Evolutionary conservation across 2,797 vertebrate species (phyloP).

Genomic region (Lutjanus argentimaculatus): DNA sequence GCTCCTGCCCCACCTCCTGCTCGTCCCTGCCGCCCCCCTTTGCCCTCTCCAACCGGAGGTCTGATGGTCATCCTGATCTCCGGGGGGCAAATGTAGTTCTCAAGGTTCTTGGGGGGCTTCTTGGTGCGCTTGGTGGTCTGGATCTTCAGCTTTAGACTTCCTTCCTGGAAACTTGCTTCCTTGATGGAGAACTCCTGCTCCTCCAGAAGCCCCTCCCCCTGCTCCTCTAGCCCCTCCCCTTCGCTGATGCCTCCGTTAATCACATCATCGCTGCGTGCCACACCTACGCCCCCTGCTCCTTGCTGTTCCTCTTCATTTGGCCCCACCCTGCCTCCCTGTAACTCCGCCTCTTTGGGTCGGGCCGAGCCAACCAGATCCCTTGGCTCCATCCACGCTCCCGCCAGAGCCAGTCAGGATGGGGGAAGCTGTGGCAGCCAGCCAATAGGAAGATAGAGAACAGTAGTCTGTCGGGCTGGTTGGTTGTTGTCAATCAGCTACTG

Average conservation of each 20-base stretch:
- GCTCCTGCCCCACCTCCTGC: conserved; percentile 67
- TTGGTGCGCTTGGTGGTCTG: conserved; percentile 98
- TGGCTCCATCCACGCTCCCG: conserved; percentile 92
- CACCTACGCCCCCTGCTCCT: conserved; percentile 60
- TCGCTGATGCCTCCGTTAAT: conserved; percentile 77
- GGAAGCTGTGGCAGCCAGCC: conserved; percentile 80
- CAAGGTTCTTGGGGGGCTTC: conserved; percentile 98
- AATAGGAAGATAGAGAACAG: conserved; percentile 69
- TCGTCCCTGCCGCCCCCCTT: conserved; percentile 88
- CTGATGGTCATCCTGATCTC: conserved; percentile 99
- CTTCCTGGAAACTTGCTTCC: conserved; percentile 98
- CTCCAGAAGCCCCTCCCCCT: conserved; percentile 89
- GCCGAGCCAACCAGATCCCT: conserved; percentile 91
- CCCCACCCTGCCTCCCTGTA: conserved; percentile 89
- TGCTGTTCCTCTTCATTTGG: conserved; percentile 82
- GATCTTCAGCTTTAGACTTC: conserved; percentile 98
- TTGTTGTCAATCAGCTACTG: conserved; percentile 78
- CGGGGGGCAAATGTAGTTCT: conserved; percentile 99
- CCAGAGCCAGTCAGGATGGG: conserved; percentile 82
- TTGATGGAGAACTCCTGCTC: conserved; percentile 99
- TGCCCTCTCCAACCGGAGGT: conserved; percentile 92
- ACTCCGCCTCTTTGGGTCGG: conserved; percentile 90
- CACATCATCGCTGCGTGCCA: conserved; percentile 73
- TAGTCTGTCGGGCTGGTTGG: conserved; percentile 60
- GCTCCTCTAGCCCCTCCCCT: conserved; percentile 91